Evolutionary conservation across 2,888 invertebrate species (phyloP).

Genomic region (Limnephilus rhombicus): DNA sequence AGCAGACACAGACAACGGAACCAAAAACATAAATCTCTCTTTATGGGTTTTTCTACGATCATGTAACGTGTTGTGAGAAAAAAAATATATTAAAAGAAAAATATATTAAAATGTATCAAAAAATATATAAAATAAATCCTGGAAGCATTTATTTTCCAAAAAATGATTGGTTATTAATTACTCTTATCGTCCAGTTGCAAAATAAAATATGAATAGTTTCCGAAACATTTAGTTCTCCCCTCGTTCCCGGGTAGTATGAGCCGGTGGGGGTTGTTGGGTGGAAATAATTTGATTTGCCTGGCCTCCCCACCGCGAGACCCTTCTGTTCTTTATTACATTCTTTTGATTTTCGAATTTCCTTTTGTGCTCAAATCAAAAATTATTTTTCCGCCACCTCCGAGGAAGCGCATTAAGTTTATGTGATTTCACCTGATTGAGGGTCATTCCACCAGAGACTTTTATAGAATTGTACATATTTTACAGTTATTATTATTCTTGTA

Average conservation of each 20-base stretch:
- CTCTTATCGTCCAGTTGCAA: constrained; percentile 33
- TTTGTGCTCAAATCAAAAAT: constrained; percentile 67
- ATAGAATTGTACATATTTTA: not conserved
- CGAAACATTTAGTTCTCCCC: constrained; percentile 60
- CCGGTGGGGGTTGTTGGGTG: constrained; percentile 60
- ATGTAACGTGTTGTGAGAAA: too few relatives aligned
- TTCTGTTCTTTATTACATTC: constrained; percentile 66
- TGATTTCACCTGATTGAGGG: constrained; percentile 61
- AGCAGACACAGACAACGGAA: too few relatives aligned
- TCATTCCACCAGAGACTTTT: not conserved
- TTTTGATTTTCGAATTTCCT: constrained; percentile 66
- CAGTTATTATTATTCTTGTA: not conserved
- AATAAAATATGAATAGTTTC: constrained; percentile 64
- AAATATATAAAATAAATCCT: too few relatives aligned
- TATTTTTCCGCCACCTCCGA: constrained; percentile 63
- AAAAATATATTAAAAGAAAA: too few relatives aligned
- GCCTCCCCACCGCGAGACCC: constrained; percentile 58
- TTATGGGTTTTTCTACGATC: too few relatives aligned
- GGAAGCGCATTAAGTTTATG: constrained; percentile 52
- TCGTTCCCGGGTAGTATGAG: constrained; percentile 51
- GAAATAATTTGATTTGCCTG: constrained; percentile 66
- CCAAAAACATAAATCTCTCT: too few relatives aligned
- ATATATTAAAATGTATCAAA: too few relatives aligned
- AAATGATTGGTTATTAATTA: constrained; percentile 30
- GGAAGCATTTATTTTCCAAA: not conserved